Conservation (phyloP, 2,888 invertebrate genomes). For the Osedax frankpressi region DNA sequence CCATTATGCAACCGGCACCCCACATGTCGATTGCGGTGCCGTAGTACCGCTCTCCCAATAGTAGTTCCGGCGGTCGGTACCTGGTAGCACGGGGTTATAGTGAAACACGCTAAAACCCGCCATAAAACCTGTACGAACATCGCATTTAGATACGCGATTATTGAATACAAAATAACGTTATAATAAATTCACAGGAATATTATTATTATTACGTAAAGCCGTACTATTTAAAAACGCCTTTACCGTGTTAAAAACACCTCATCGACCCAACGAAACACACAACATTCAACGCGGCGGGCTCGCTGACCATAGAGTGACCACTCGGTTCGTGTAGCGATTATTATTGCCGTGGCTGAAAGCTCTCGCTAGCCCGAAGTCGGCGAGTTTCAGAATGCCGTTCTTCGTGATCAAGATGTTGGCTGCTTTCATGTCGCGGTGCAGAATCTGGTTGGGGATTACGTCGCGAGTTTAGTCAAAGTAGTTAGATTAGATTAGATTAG, state of each 20-base stretch:
- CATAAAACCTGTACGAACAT: too few relatives aligned
- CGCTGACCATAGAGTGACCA: constrained; percentile 74
- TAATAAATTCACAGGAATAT: too few relatives aligned
- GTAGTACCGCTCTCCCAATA: constrained; percentile 65
- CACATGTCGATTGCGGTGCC: constrained; percentile 87
- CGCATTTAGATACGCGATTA: too few relatives aligned
- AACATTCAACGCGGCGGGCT: too few relatives aligned
- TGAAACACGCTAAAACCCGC: too few relatives aligned
- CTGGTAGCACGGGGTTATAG: background rate
- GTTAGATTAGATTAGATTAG: too few relatives aligned
- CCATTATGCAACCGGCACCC: constrained; percentile 95
- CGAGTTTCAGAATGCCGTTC: constrained; percentile 70
- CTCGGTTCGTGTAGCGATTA: constrained; percentile 86
- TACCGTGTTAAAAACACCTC: too few relatives aligned
- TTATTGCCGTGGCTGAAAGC: constrained; percentile 77
- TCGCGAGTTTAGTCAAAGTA: too few relatives aligned
- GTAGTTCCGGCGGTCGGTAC: constrained; percentile 55
- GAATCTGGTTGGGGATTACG: constrained; percentile 26
- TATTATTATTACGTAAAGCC: too few relatives aligned
- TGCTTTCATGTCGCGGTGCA: constrained; percentile 78
- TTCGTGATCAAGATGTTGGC: constrained; percentile 94
- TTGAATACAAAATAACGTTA: too few relatives aligned
- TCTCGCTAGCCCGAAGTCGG: constrained; percentile 91
- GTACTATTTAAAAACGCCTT: too few relatives aligned
- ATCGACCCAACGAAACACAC: too few relatives aligned